Evolutionary conservation across 2,113 vertebrate genomes (phyloP).

Genomic region (Ciconia stormi): DNA sequence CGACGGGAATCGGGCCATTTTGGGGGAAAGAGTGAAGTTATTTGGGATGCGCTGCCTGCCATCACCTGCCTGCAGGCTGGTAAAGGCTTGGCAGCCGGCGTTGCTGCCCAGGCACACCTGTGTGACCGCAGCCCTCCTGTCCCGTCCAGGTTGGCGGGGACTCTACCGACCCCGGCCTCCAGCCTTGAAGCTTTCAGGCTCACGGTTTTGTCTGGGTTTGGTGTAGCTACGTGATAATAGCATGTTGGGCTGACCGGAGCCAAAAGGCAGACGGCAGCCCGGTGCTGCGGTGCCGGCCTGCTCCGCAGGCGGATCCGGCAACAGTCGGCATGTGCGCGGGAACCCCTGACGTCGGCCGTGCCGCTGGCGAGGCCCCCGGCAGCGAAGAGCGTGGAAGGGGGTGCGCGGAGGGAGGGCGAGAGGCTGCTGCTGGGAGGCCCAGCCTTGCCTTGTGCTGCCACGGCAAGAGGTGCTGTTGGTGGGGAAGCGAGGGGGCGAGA

Average conservation of each 20-base stretch:
- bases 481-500: background rate
- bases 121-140: fast-evolving
- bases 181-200: background rate
- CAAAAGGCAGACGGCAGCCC: background rate
- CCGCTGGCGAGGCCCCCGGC: fast-evolving
- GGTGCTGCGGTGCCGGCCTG: background rate
- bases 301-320: no score
- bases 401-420: background rate
- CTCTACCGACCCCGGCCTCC: no score
- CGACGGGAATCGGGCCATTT: background rate
- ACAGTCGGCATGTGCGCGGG: fast-evolving
- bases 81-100: background rate
- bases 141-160: background rate
- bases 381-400: background rate
- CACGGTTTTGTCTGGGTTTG: background rate
- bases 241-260: fast-evolving
- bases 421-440: background rate
- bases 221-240: background rate
- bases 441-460: background rate
- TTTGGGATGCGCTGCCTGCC: background rate
- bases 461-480: background rate
- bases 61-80: no score
- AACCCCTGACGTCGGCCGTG: fast-evolving
- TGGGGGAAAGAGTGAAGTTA: background rate
- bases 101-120: background rate